Conservation (phyloP, 1,140 invertebrate species). For the Augochlora pura region DNA sequence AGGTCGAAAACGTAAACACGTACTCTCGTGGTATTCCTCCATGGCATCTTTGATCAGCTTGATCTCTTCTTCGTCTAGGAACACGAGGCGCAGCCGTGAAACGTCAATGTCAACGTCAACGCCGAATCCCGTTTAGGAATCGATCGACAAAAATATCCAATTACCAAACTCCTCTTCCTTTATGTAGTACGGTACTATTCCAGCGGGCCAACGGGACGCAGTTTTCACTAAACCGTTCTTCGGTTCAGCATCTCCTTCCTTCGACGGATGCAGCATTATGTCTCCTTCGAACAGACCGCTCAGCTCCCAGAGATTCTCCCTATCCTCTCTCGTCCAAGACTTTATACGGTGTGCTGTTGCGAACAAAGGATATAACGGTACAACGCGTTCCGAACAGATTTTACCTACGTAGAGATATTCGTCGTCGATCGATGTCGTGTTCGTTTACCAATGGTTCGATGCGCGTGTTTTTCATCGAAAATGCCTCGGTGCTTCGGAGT, state of each 20-base stretch:
- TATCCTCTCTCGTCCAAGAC: conserved; percentile 69
- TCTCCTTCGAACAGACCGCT: conserved; percentile 83
- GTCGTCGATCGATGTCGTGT: neutral
- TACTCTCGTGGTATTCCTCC: conserved; percentile 81
- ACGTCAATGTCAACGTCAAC: no score
- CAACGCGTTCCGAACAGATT: no score
- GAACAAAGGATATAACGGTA: neutral
- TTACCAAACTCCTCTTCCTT: conserved; percentile 84
- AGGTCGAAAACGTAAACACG: conserved; percentile 83
- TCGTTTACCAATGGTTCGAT: conserved; percentile 58
- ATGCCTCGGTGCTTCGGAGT: conserved; percentile 48
- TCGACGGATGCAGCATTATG: conserved; percentile 79
- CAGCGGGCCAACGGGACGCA: conserved; percentile 83
- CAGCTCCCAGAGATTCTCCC: conserved; percentile 80
- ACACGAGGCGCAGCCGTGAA: neutral
- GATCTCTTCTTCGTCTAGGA: conserved; percentile 78
- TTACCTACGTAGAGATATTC: no score
- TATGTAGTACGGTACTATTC: conserved; percentile 84
- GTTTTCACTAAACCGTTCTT: conserved; percentile 84
- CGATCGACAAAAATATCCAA: neutral
- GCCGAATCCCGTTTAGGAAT: no score
- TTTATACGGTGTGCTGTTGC: conserved; percentile 62
- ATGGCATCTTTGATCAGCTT: conserved; percentile 78
- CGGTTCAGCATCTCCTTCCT: conserved; percentile 55
- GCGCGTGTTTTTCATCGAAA: conserved; percentile 46